phyloP scores from a whole-genome alignment of 1,140 invertebrate genomes.

The Drosophila setifemur region DNA sequence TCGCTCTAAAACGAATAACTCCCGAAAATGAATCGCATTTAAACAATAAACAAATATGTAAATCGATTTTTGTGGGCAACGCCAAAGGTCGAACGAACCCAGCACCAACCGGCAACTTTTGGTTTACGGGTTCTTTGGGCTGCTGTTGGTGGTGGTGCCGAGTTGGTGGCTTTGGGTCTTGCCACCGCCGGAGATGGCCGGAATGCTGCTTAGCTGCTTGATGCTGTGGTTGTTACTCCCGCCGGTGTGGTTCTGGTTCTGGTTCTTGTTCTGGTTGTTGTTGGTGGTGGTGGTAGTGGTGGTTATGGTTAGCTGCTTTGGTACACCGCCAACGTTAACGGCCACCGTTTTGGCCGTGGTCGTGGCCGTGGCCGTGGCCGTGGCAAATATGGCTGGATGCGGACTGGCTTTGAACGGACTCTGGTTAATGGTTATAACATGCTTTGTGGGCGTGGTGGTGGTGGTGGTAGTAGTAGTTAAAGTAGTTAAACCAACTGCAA shows the following conservation, averaged over 20 bases:
- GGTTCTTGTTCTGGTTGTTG: slow-evolving; percentile 35
- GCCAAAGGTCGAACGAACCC: slow-evolving; percentile 18
- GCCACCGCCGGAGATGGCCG: not conserved
- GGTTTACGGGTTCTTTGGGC: too few relatives aligned
- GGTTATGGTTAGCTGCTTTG: slow-evolving; percentile 27
- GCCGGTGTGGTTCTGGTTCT: slow-evolving; percentile 11
- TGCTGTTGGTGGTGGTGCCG: too few relatives aligned
- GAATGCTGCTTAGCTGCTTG: not conserved
- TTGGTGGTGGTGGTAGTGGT: slow-evolving; percentile 17
- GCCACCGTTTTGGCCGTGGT: slow-evolving; percentile 41
- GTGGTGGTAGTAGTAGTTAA: slow-evolving; percentile 45
- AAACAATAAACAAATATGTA: slow-evolving; percentile 28
- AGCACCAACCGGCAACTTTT: too few relatives aligned
- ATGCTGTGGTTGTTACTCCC: slow-evolving; percentile 12
- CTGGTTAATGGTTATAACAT: slow-evolving; percentile 79
- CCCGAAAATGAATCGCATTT: not conserved
- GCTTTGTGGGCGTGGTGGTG: slow-evolving; percentile 68
- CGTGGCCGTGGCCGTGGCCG: too few relatives aligned
- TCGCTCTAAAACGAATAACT: not conserved
- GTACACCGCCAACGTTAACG: slow-evolving; percentile 21
- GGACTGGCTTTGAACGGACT: slow-evolving; percentile 57
- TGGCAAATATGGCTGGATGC: slow-evolving; percentile 38
- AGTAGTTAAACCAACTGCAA: slow-evolving; percentile 77
- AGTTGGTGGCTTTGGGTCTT: too few relatives aligned
- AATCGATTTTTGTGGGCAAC: slow-evolving; percentile 27